phyloP scores from a whole-genome alignment of 2,888 invertebrate species.

The Scaptomyza reducta region DNA sequence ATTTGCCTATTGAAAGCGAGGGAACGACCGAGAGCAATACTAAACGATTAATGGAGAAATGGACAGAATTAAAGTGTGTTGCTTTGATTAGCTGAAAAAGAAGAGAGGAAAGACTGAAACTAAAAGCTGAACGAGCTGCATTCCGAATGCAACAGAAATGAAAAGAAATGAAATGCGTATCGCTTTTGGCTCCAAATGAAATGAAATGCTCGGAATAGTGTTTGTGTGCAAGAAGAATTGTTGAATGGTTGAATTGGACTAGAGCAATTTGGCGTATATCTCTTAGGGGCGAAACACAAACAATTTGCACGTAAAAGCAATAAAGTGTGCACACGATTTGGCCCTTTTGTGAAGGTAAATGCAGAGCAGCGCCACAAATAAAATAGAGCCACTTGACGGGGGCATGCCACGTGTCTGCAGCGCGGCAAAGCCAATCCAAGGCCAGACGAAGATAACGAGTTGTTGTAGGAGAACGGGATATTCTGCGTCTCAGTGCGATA shows the following conservation, averaged over 20 bases:
- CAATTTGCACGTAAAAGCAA: conserved; percentile 77
- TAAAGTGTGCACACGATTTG: conserved; percentile 67
- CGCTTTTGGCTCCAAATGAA: conserved; percentile 60
- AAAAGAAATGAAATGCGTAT: conserved; percentile 34
- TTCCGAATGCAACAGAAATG: conserved; percentile 30
- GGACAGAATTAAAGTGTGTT: conserved; percentile 33
- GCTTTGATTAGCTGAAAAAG: conserved; percentile 58
- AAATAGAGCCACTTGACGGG: conserved; percentile 49
- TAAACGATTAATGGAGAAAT: conserved; percentile 1
- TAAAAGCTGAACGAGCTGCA: conserved; percentile 28
- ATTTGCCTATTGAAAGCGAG: conserved; percentile 58
- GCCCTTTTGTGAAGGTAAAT: conserved; percentile 41
- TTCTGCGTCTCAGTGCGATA: conserved; percentile 47
- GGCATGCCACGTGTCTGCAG: conserved; percentile 26
- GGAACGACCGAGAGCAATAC: conserved; percentile 7
- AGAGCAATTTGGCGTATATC: conserved; percentile 62
- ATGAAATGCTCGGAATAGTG: conserved; percentile 52
- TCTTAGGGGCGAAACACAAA: conserved; percentile 64
- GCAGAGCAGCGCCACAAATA: conserved; percentile 38
- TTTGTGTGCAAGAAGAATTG: conserved; percentile 19
- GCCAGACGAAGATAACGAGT: conserved; percentile 21
- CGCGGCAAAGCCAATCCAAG: conserved; percentile 18
- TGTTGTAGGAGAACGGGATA: background rate
- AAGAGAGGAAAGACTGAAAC: background rate
- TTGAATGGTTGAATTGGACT: conserved; percentile 25